Conservation (phyloP, 1,140 invertebrate genomes). For the Rhopalosiphum maidis region DNA sequence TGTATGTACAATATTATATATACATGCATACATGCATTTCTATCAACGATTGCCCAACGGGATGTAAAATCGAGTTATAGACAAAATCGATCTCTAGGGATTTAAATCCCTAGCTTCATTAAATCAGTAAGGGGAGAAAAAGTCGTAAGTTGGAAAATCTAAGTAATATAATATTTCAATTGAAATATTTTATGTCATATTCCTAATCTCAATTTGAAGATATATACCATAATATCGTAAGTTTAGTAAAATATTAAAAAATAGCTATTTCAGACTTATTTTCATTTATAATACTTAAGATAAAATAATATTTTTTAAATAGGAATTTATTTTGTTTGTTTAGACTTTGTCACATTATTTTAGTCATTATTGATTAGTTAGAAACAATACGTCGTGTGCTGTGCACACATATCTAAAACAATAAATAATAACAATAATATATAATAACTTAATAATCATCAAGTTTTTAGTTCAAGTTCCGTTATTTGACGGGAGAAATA, state of each 20-base stretch:
- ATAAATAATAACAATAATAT: conserved; percentile 5
- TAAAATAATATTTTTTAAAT: not conserved
- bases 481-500: conserved; percentile 20
- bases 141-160: conserved; percentile 18
- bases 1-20: not conserved
- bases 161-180: conserved; percentile 18
- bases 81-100: conserved; percentile 33
- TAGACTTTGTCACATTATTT: not conserved
- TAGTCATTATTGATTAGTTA: not conserved
- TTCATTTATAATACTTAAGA: not conserved
- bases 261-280: not conserved
- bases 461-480: not conserved
- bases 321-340: not conserved
- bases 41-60: conserved; percentile 30
- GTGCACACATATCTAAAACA: not conserved
- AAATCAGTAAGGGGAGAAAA: conserved; percentile 21
- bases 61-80: conserved; percentile 36
- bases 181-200: not conserved
- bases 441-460: not conserved
- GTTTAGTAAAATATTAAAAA: not conserved
- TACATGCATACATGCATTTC: not conserved
- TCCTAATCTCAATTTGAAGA: not conserved
- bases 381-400: not conserved
- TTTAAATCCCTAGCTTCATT: conserved; percentile 43
- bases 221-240: not conserved